Evolutionary conservation across 2,888 invertebrate species (phyloP).

Genomic region (Leptura quadrifasciata): DNA sequence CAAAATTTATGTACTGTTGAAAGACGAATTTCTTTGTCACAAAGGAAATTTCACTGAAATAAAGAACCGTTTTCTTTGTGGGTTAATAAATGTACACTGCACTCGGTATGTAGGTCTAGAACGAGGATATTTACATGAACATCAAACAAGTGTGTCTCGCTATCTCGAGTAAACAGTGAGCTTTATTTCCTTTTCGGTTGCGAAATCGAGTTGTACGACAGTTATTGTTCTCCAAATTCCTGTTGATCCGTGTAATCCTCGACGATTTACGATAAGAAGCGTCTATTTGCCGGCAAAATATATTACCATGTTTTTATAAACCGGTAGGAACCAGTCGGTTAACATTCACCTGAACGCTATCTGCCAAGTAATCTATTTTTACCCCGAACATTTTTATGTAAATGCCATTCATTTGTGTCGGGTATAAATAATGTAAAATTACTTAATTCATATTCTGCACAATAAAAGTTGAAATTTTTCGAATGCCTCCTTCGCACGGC

Average conservation of each 20-base stretch:
- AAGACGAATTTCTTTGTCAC: too few relatives aligned
- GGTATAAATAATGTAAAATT: slow-evolving; percentile 14
- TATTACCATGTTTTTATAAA: not conserved
- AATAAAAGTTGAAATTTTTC: slow-evolving; percentile 17
- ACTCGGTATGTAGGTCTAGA: not conserved
- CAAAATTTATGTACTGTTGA: too few relatives aligned
- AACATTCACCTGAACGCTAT: not conserved
- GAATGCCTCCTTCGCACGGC: slow-evolving; percentile 31
- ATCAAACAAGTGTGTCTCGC: not conserved
- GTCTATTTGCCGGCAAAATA: not conserved
- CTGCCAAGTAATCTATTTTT: not conserved
- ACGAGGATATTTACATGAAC: not conserved
- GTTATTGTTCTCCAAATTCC: not conserved
- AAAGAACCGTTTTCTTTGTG: too few relatives aligned
- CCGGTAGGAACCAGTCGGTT: not conserved
- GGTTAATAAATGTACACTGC: too few relatives aligned
- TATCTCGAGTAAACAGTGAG: not conserved
- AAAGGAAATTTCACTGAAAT: too few relatives aligned
- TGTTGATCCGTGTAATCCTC: not conserved
- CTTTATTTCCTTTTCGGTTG: slow-evolving; percentile 1
- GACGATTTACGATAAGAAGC: not conserved
- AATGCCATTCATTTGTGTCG: not conserved
- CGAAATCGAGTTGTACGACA: not conserved
- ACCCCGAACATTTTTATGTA: not conserved
- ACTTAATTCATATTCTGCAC: slow-evolving; percentile 37